Base-by-base conservation (phyloP, 2,797 vertebrate species). In the Mallotus villosus region DNA sequence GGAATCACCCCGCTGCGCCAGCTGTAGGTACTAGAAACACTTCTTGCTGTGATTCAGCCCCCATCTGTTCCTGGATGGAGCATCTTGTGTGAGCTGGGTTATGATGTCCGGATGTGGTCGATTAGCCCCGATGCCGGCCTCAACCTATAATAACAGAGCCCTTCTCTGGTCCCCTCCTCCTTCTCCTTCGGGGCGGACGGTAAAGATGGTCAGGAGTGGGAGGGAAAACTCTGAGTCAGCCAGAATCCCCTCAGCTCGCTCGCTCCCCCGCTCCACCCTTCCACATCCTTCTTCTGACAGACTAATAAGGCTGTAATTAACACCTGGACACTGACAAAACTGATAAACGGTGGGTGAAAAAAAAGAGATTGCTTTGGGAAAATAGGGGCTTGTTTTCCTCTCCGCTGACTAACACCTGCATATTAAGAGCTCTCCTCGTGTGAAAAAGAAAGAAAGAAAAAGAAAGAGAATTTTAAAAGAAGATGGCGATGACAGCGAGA, bases 271-370 rank as follows among this genome's bases (percentile, higher is more conserved):
- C 46, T 58, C 14, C 46, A 46, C 19, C 67, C 58, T 27, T 24
- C 29, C 53, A 19, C 29, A 2, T 14, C 27, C 24, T 16, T 51
- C 16, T 17, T 55, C 60, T 84, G 78, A 80, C 85, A 82, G 79
- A 71, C 79, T 87, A 88, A 88, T 87, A 86, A 87, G 82, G 63
- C 74, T 55, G 81, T 88, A 89, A 89, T 90, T 89, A 89, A 87
- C 81, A 88, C 82, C 81, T 87, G 81, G 82, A 88, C 87, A 76
- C 69, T 22, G 64, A 41, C 34, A 74, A 66, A 69, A 29, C 68
- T 60, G 74, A 81, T 79, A 70, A 77, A 78, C 77, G 67, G 70
- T 68, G 78, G 57, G 0, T 8, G n/a, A 37, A 37, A 46, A 46
- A 41, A 46, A 46, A 14, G 72, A 78, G 76, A 82, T 79, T 86